Evolutionary conservation across 2,888 invertebrate genomes (phyloP), one percentile per base, ranked within the genome.

Genomic region (Elysia crispata): DNA sequence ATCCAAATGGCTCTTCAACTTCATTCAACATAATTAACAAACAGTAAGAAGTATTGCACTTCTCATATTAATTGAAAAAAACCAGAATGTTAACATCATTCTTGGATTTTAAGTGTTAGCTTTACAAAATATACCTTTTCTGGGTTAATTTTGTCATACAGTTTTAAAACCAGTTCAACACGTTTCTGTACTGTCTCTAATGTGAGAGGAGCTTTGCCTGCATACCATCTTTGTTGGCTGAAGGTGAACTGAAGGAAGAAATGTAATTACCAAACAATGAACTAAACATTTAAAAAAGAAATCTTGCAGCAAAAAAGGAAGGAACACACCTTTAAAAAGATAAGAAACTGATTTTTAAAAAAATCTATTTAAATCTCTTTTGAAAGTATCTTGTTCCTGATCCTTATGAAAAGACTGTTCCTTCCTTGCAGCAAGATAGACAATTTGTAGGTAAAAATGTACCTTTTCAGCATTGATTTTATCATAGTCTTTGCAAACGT

Each of bases 91-190:
- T 6, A 41, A 41, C 41, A 30, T 66, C n/a, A 28, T 62, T 23
- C 28, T 11, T 62, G 62, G 23, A 23, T 31, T 25, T 66, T 25
- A 66, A 66, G 30, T 6, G 66, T 3, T 18, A 31, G 18, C 28
- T 30, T 25, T 28, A 66, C n/a, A 66, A 20, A 28, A 25, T 70
- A 23, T 85, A 97, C 97, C 97, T 97, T 96, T 87, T 95, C 95
- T 86, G 95, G 94, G 87, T 95, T 94, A 89, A 97, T 95, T 95
- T 97, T 97, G 94, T 98, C 97, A 93, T 96, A 97, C 84, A 96
- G 95, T 88, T 94, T 94, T 93, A 97, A 95, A 90, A 97, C 97
- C 94, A 96, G 95, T 91, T 97, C 92, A 82, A 98, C 97, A 90
- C 97, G 95, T 82, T 95, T 94, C 92, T 95, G 93, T 88, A 97